Conservation (phyloP, 2,113 vertebrate genomes). For the Rhagologus leucostigma region DNA sequence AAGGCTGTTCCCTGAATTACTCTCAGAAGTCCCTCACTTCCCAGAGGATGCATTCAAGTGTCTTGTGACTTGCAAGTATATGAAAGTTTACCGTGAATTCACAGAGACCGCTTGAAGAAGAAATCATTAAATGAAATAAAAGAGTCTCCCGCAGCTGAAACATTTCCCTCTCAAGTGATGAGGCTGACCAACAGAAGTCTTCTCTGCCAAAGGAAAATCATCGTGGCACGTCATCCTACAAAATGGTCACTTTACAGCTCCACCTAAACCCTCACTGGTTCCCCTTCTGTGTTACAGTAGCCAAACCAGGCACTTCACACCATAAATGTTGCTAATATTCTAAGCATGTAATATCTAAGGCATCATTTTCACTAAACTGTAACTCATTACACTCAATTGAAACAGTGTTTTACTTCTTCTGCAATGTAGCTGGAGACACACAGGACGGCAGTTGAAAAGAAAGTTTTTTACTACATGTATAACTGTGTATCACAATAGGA, state of each 20-base stretch:
- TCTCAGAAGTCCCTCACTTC: not conserved
- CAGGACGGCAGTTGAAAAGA: not conserved
- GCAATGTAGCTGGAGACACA: not conserved
- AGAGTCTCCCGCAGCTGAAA: not conserved
- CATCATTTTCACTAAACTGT: not conserved
- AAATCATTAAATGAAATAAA: not conserved
- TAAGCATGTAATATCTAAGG: not conserved
- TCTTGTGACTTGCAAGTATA: not conserved
- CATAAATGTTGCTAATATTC: not conserved
- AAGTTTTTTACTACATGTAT: not conserved
- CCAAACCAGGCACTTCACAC: not conserved
- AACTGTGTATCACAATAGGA: not conserved
- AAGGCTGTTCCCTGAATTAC: not conserved
- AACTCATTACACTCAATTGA: not conserved
- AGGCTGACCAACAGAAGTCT: not conserved
- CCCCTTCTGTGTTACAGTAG: not conserved
- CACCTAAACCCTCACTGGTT: not conserved
- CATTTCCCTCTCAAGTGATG: not conserved
- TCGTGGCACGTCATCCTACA: not conserved
- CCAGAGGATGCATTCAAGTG: accelerated
- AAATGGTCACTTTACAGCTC: not conserved
- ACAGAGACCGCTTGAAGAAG: not conserved
- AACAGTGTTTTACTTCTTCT: not conserved
- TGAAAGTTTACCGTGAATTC: not conserved
- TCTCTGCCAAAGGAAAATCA: not conserved